phyloP scores from a whole-genome alignment of 2,797 vertebrate genomes.

The Gymnodraco acuticeps region DNA sequence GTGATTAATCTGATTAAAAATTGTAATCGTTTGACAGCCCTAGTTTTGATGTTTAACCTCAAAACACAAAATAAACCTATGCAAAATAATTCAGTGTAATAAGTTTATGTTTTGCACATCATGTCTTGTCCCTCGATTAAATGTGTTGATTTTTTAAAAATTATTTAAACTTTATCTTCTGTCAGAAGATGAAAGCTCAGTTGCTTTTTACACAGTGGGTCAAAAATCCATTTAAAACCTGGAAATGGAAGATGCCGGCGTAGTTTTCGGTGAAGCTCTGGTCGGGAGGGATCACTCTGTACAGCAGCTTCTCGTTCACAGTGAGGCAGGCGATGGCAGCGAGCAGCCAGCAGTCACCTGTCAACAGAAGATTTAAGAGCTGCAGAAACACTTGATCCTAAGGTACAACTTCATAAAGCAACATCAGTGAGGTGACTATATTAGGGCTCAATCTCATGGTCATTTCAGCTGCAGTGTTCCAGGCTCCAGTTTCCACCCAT shows the following conservation, averaged over 20 bases:
- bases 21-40: too few relatives aligned
- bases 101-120: too few relatives aligned
- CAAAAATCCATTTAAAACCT: conserved; percentile 67
- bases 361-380: conserved; percentile 42
- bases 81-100: too few relatives aligned
- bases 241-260: conserved; percentile 95
- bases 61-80: too few relatives aligned
- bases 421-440: neutral
- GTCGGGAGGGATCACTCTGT: conserved; percentile 89
- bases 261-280: conserved; percentile 91
- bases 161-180: too few relatives aligned
- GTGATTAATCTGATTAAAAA: too few relatives aligned
- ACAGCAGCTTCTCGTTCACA: conserved; percentile 89
- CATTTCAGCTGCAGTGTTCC: neutral
- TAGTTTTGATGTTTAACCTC: too few relatives aligned
- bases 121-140: too few relatives aligned
- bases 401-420: neutral
- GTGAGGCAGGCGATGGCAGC: conserved; percentile 96
- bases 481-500: conserved; percentile 2
- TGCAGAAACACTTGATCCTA: conserved; percentile 25
- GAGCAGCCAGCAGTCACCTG: conserved; percentile 94
- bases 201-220: neutral
- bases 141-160: too few relatives aligned
- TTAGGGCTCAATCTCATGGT: neutral
- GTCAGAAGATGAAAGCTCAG: neutral